Evolutionary conservation across 2,888 invertebrate species (phyloP), one percentile per base, ranked within the genome.

Genomic region (Heliconius hortense): DNA sequence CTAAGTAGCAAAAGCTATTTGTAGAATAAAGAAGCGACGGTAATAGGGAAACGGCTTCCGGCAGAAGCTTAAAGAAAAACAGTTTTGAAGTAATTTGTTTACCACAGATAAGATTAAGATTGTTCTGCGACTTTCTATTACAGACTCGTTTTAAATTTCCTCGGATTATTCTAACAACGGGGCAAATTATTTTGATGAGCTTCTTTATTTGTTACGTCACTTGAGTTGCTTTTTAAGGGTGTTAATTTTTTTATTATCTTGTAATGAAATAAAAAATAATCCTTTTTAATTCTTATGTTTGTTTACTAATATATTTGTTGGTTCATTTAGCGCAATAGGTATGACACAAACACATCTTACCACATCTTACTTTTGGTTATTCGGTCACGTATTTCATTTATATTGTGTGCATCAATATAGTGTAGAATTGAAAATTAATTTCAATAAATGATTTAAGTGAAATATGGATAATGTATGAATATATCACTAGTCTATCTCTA

Each of bases 21-120:
- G 76, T 67, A 60, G 62, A 74, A 77, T 74, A 74, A 77, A 77
- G 75, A 67, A 78, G 78, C 75, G 74, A 74, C 75, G 75, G 80
- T 83, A 82, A 82, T 83, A 82, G 81, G 80, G 74, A 79, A 79
- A 78, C 77, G 78, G 78, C 79, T 63, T 68, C 69, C 74, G 64
- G 76, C 67, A 76, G 77, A 73, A 68, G 77, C 77, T 70, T 66
- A 72, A 77, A 78, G 62, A 74, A 74, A 75, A 82, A 80, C 79
- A 76, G 80, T 82, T 83, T 81, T 69, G 79, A 82, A 83, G 83
- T 84, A 85, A 85, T 87, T 86, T 87, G 82, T 84, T 87, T 85
- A 84, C 86, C 83, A 76, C 83, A 82, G 82, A 84, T 83, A 83
- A 83, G 81, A 79, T 82, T 79, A 78, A 79, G 82, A 79, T 79